A percentile compares a stretch with the other conserved stretches of the same genome.
Evolutionary conservation across 1,140 invertebrate species (phyloP).

Genomic region (Helicoverpa zea): DNA sequence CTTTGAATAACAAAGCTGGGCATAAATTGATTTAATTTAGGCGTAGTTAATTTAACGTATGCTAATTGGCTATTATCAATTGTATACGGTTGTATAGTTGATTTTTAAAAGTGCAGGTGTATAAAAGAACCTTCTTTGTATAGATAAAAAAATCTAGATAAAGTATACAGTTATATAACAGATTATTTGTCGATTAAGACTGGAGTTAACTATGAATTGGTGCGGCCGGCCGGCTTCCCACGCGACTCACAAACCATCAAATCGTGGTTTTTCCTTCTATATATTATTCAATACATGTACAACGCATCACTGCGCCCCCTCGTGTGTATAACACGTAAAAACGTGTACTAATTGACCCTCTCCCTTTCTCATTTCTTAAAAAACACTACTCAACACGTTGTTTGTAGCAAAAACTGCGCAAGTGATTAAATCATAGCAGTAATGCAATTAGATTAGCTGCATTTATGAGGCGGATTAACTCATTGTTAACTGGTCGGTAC

Average conservation of each 20-base stretch:
- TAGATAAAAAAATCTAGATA: conserved; percentile 28
- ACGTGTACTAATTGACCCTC: conserved; percentile 73
- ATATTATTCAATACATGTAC: conserved; percentile 77
- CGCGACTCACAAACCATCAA: conserved; percentile 73
- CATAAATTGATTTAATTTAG: background rate
- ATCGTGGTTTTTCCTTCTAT: conserved; percentile 70
- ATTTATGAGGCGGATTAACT: background rate
- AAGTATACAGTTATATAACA: conserved; percentile 38
- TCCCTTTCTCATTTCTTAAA: conserved; percentile 54
- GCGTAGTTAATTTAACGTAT: background rate
- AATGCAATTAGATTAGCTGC: background rate
- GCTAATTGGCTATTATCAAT: background rate
- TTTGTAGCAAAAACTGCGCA: background rate
- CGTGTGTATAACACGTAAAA: conserved; percentile 62
- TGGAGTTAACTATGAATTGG: conserved; percentile 48
- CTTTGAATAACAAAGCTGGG: background rate
- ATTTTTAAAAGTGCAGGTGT: too few species aligned
- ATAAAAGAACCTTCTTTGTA: too few species aligned
- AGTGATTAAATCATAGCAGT: conserved; percentile 10
- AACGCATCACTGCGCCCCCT: conserved; percentile 78
- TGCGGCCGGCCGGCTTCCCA: conserved; percentile 72
- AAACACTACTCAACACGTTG: conserved; percentile 16
- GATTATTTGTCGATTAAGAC: conserved; percentile 54
- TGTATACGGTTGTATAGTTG: too few species aligned
- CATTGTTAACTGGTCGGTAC: too few species aligned